Conservation (phyloP, 2,113 vertebrate species). For the Cinclus mexicanus region DNA sequence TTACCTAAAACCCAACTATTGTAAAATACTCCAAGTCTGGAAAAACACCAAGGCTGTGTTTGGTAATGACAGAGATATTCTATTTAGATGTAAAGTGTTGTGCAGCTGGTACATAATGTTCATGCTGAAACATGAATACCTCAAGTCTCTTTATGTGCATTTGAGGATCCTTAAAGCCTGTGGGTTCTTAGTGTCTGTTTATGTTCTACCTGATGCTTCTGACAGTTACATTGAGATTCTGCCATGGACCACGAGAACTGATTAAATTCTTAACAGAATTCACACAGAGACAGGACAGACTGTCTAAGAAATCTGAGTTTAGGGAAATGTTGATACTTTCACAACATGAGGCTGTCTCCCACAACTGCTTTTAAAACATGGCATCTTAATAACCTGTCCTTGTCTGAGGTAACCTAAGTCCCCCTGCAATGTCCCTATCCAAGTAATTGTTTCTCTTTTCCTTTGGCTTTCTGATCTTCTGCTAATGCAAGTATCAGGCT, state of each 20-base stretch:
- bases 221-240: not conserved
- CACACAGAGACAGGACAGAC: not conserved
- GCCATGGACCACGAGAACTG: not conserved
- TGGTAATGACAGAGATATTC: not conserved
- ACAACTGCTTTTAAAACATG: not conserved
- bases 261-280: not conserved
- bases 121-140: not conserved
- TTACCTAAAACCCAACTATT: not conserved
- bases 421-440: not conserved
- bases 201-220: not conserved
- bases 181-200: not conserved
- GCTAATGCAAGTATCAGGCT: not conserved
- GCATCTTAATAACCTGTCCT: not conserved
- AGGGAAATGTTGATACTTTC: not conserved
- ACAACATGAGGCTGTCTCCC: not conserved
- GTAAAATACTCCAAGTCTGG: not conserved
- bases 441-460: not conserved
- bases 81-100: not conserved
- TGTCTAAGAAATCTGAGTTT: not conserved
- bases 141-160: not conserved
- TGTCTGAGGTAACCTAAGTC: not conserved
- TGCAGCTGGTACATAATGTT: not conserved
- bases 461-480: not conserved
- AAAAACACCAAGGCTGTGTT: not conserved
- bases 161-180: not conserved